Percentiles rank a stretch among this genome's conserved stretches.
Evolutionary conservation across 1,140 invertebrate genomes (phyloP).

Genomic region (Lysiphlebus fabarum): DNA sequence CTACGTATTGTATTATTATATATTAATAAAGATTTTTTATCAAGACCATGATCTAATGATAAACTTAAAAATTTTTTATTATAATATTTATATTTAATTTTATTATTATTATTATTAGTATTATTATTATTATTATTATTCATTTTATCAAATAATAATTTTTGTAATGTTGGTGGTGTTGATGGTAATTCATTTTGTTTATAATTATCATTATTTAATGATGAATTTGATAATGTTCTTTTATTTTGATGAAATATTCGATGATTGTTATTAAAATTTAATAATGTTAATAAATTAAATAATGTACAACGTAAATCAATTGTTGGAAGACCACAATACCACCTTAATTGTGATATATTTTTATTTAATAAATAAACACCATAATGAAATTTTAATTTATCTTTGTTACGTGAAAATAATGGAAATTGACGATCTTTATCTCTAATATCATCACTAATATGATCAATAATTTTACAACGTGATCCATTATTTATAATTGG

Average conservation of each 20-base stretch:
- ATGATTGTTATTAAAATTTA: conserved; percentile 51
- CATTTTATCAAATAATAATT: conserved; percentile 45
- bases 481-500: conserved; percentile 75
- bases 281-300: conserved; percentile 66
- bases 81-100: conserved; percentile 28
- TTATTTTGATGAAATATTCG: conserved; percentile 51
- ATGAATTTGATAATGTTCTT: conserved; percentile 53
- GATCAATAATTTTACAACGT: conserved; percentile 72
- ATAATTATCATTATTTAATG: conserved; percentile 46
- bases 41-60: conserved; percentile 56
- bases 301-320: conserved; percentile 71
- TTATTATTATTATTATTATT: conserved; percentile 43
- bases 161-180: conserved; percentile 47
- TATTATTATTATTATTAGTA: conserved; percentile 43
- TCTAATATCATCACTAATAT: conserved; percentile 67
- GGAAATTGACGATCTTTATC: conserved; percentile 81
- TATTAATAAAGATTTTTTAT: conserved; percentile 45
- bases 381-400: conserved; percentile 73
- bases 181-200: conserved; percentile 37
- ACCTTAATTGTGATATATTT: conserved; percentile 80
- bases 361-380: conserved; percentile 85
- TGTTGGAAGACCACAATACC: conserved; percentile 68
- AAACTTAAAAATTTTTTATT: conserved; percentile 32
- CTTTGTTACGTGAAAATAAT: conserved; percentile 71
- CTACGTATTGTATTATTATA: conserved; percentile 46